phyloP scores from a whole-genome alignment of 2,113 vertebrate species.

The Poeciliopsis retropinna region DNA sequence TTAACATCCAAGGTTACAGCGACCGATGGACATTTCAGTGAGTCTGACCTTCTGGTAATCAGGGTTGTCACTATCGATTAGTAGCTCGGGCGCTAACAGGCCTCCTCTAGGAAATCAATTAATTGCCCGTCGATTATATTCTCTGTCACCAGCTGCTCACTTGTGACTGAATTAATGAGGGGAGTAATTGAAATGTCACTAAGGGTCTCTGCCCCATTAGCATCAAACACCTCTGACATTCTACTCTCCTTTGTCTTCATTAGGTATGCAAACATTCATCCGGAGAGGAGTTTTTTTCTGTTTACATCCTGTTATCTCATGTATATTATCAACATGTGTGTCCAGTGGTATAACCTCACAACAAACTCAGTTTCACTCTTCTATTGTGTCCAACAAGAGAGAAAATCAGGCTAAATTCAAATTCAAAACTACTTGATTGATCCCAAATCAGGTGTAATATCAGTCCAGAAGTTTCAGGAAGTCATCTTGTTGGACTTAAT shows the following conservation, averaged over 20 bases:
- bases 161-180: slow-evolving; percentile 64
- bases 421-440: too few relatives aligned
- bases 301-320: neutral
- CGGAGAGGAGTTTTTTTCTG: neutral
- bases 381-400: too few relatives aligned
- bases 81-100: slow-evolving; percentile 29
- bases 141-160: slow-evolving; percentile 58
- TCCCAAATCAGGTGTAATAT: too few relatives aligned
- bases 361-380: too few relatives aligned
- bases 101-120: slow-evolving; percentile 45
- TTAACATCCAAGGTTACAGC: neutral
- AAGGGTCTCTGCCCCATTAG: slow-evolving; percentile 43
- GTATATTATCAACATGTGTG: neutral
- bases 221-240: slow-evolving; percentile 51
- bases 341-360: too few relatives aligned
- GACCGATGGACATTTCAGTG: slow-evolving; percentile 25
- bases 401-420: too few relatives aligned
- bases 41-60: slow-evolving; percentile 45
- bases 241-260: slow-evolving; percentile 52
- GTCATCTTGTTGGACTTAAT: too few relatives aligned
- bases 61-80: slow-evolving; percentile 60
- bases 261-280: slow-evolving; percentile 45
- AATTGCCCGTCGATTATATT: slow-evolving; percentile 48
- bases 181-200: slow-evolving; percentile 58
- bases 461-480: too few relatives aligned